Evolutionary conservation across 2,113 vertebrate genomes (phyloP).

Genomic region (Girardinichthys multiradiatus): DNA sequence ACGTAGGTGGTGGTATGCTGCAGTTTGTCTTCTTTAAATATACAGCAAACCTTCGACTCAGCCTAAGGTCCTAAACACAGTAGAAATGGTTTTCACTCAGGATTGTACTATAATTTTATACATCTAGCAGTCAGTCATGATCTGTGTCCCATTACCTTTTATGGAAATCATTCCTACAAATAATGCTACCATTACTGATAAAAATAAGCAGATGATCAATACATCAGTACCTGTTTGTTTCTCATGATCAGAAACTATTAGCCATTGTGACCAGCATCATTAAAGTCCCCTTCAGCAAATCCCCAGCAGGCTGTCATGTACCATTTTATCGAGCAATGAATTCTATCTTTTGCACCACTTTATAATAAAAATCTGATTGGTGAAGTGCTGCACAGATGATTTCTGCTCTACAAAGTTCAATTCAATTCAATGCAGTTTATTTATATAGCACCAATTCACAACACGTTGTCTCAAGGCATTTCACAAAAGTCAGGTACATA

Average conservation of each 20-base stretch:
- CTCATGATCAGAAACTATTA: too few species aligned
- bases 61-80: background rate
- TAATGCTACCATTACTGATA: background rate
- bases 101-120: background rate
- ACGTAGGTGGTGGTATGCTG: background rate
- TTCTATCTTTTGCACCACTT: background rate
- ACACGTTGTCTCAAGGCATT: too few species aligned
- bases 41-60: background rate
- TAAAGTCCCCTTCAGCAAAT: background rate
- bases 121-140: background rate
- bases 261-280: background rate
- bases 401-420: background rate
- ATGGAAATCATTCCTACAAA: background rate
- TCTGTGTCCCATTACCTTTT: background rate
- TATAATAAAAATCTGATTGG: background rate
- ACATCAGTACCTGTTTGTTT: background rate
- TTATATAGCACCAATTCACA: too few species aligned
- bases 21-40: background rate
- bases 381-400: background rate
- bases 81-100: background rate
- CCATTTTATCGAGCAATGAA: background rate
- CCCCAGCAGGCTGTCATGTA: background rate
- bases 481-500: too few species aligned
- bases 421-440: too few species aligned
- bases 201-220: too few species aligned